Evolutionary conservation across 2,888 invertebrate species (phyloP), one percentile per base, ranked within the genome.

Genomic region (Xanthia icteritia): DNA sequence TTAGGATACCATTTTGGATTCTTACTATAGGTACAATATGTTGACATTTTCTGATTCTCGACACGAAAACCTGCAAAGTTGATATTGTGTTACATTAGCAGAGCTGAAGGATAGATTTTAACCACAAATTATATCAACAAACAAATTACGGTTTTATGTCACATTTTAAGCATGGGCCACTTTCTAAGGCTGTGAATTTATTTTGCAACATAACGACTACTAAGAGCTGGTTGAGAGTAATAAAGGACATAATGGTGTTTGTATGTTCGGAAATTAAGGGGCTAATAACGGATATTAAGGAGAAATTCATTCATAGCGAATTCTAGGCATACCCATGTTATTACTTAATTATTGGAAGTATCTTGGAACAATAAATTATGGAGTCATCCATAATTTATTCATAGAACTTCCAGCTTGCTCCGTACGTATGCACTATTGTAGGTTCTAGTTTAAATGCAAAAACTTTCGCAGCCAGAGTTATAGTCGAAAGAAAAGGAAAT

Each of bases 171-270:
- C 31, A 23, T 65, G 54, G 27, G n/a, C 54, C 36, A 48, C 54
- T 80, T 65, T 66, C 79, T 15, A 17, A 31, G 39, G 36, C n/a
- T 45, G n/a, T 54, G 17, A 75, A 79, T 79, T 60, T 75, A 73
- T 78, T 71, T 74, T 36, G 27, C 51, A 45, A 66, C 39, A 76
- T 63, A 73, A 73, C 76, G 83, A 70, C 56, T 73, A 70, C 70
- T 82, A 79, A 63, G 79, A 70, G 54, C 39, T 61, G 60, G 69
- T 69, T 70, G 36, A 60, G 39, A 60, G 65, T 79, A 65, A 69
- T 79, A 69, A 75, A n/a, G 61, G 58, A 11, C 73, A 60, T 64
- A 70, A 79, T 58, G 54, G 61, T 70, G 27, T 71, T 73, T 79
- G 79, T 82, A 68, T 67, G 65, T 70, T 63, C 45, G 65, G 56